A percentile compares a stretch with the other conserved stretches of the same genome.
These are phyloP conservation scores for Acronicta psi DNA, from an alignment of 2,888 invertebrate species.

Conservation along the genomic window DNA sequence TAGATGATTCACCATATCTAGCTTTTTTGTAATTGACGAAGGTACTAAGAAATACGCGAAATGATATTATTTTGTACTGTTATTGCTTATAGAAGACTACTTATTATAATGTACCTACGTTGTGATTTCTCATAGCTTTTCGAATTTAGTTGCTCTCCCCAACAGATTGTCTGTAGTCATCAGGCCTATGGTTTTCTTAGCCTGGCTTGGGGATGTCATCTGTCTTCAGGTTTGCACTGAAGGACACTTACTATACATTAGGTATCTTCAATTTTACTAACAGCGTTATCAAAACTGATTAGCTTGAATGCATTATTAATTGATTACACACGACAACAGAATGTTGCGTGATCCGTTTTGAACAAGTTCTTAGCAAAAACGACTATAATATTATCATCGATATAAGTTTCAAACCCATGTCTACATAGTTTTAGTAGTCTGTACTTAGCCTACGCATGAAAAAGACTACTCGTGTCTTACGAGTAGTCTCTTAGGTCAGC, in stretches of 20 bases:
- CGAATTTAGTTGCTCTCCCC: too few species aligned
- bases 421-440: conserved; percentile 45
- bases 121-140: too few species aligned
- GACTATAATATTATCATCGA: conserved; percentile 6
- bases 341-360: too few species aligned
- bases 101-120: too few species aligned
- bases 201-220: too few species aligned
- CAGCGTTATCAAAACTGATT: not conserved
- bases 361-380: not conserved
- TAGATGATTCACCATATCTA: not conserved
- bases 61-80: too few species aligned
- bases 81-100: too few species aligned
- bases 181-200: not conserved
- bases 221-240: too few species aligned
- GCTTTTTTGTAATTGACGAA: not conserved
- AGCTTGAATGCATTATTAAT: too few species aligned
- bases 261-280: not conserved
- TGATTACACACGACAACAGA: too few species aligned
- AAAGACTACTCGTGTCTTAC: conserved; percentile 56
- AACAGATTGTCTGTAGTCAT: not conserved
- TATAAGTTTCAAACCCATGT: conserved; percentile 5
- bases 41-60: too few species aligned
- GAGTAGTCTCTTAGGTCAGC: conserved; percentile 65
- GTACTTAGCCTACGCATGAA: conserved; percentile 34
- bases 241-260: not conserved